phyloP scores from a whole-genome alignment of 2,888 invertebrate genomes.

The Augiades crinisus region DNA sequence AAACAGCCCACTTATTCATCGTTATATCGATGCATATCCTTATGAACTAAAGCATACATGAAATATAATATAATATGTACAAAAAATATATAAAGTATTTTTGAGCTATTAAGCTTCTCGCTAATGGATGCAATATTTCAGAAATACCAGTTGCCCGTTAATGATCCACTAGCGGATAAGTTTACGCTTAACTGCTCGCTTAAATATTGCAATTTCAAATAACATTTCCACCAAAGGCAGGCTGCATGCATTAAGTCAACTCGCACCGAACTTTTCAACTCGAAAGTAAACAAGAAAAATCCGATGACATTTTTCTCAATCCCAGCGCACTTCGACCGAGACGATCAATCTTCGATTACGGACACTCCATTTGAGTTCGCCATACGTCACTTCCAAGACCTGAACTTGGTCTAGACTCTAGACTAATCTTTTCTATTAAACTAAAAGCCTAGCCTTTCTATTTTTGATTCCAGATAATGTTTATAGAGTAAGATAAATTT shows the following conservation, averaged over 20 bases:
- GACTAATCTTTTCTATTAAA: slow-evolving; percentile 8
- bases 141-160: slow-evolving; percentile 1
- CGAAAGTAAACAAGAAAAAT: slow-evolving; percentile 20
- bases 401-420: slow-evolving; percentile 13
- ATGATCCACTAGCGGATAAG: slow-evolving; percentile 3
- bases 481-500: too few species aligned
- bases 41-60: too few species aligned
- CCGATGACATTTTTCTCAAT: slow-evolving; percentile 25
- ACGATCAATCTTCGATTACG: slow-evolving; percentile 36
- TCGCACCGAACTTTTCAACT: slow-evolving; percentile 17
- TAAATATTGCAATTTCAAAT: not conserved
- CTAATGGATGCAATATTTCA: not conserved
- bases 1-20: too few species aligned
- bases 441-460: not conserved
- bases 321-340: slow-evolving; percentile 18
- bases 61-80: too few species aligned
- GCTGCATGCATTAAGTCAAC: slow-evolving; percentile 8
- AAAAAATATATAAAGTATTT: too few species aligned
- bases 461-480: slow-evolving; percentile 1
- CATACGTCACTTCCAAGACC: slow-evolving; percentile 14
- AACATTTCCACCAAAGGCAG: too few species aligned
- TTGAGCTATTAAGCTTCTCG: not conserved
- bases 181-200: not conserved
- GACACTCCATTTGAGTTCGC: slow-evolving; percentile 32
- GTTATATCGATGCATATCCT: too few species aligned